Evolutionary conservation across 2,888 invertebrate genomes (phyloP).

Genomic region (Biston stratarius): DNA sequence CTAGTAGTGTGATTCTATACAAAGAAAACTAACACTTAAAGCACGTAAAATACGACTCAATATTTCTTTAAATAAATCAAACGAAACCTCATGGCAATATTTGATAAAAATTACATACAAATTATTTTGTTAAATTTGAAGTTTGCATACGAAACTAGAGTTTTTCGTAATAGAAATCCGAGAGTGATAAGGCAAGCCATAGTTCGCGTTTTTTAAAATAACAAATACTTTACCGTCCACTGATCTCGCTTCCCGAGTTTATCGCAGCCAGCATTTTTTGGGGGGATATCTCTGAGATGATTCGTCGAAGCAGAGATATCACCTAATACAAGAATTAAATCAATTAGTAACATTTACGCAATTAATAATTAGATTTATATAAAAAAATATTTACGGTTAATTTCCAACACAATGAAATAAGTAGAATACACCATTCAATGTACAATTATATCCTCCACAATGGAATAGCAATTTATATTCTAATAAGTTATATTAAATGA

Average conservation of each 20-base stretch:
- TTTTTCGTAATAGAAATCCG: no score
- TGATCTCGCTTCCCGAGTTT: constrained; percentile 80
- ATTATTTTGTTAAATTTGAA: no score
- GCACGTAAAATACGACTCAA: background rate
- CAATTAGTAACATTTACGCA: background rate
- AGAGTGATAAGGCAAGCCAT: no score
- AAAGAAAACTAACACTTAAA: background rate
- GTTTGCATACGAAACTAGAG: no score
- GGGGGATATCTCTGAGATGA: constrained; percentile 96
- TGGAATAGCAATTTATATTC: no score
- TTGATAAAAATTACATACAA: no score
- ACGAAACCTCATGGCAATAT: no score
- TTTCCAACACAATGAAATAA: no score
- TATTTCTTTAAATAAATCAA: no score
- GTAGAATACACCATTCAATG: no score
- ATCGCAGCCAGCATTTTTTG: constrained; percentile 92
- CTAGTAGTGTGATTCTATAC: constrained; percentile 85
- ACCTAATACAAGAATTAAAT: constrained; percentile 82
- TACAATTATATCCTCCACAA: no score
- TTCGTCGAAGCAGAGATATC: constrained; percentile 93
- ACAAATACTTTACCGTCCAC: constrained; percentile 55
- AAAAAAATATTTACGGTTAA: background rate
- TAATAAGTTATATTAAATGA: no score
- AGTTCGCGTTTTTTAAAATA: background rate
- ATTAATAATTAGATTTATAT: background rate